Percentiles rank a stretch among this genome's conserved stretches.
phyloP scores from a whole-genome alignment of 2,888 invertebrate genomes.

The Siphlonurus alternatus region DNA sequence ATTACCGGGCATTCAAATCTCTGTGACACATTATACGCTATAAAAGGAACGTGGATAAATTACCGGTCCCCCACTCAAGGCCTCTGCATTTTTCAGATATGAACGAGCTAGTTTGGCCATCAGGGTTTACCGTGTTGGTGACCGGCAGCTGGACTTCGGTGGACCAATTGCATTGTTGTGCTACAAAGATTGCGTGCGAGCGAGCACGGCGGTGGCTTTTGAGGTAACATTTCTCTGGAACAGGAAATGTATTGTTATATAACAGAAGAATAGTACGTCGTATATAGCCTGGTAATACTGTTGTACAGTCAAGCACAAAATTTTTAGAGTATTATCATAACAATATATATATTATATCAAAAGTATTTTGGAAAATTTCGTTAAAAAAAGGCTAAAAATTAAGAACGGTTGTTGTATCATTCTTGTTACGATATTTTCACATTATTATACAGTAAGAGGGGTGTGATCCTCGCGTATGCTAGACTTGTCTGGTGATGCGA shows the following conservation, averaged over 20 bases:
- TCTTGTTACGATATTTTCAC: too few relatives aligned
- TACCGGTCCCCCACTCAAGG: too few relatives aligned
- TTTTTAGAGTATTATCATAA: neutral
- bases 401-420: too few relatives aligned
- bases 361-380: neutral
- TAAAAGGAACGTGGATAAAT: too few relatives aligned
- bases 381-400: neutral
- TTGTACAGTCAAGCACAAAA: neutral
- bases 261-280: neutral
- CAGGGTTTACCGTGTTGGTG: too few relatives aligned
- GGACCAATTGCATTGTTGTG: neutral
- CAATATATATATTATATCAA: neutral
- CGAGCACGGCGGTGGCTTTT: neutral
- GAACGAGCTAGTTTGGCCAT: too few relatives aligned
- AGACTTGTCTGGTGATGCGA: neutral
- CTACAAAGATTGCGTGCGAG: neutral
- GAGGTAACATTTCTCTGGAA: neutral
- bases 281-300: neutral
- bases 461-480: neutral
- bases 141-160: neutral
- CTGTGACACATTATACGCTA: too few relatives aligned
- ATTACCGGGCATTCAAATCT: too few relatives aligned
- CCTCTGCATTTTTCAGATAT: too few relatives aligned
- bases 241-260: neutral
- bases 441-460: too few relatives aligned